Percentiles rank a stretch among this genome's conserved stretches.
These are phyloP conservation scores for Falco columbarius DNA, from an alignment of 2,797 vertebrate genomes.

Conservation along the genomic window DNA sequence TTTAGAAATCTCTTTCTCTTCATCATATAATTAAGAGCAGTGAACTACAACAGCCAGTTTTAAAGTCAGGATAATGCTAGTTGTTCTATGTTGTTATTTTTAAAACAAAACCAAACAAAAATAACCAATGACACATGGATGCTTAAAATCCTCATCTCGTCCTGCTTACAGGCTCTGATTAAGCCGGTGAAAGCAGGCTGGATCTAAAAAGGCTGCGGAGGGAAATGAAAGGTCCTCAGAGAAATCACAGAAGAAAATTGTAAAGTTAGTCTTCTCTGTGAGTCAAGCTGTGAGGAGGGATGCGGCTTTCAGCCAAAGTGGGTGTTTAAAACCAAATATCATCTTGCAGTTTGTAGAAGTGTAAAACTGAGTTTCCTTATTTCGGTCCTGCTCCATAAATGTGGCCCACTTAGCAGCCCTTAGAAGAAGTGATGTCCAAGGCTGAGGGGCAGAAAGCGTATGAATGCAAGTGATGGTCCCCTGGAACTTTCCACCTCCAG, in stretches of 20 bases:
- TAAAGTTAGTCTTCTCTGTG: background rate
- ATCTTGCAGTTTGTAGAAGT: background rate
- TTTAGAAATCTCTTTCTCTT: background rate
- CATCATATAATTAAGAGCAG: constrained; percentile 14
- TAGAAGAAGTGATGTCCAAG: background rate
- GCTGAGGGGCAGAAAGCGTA: fast-evolving
- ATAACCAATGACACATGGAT: background rate
- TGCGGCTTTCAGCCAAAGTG: background rate
- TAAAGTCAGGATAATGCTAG: background rate
- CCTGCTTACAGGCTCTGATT: background rate
- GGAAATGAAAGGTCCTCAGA: background rate
- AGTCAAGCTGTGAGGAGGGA: background rate
- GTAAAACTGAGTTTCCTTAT: background rate
- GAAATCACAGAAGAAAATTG: background rate
- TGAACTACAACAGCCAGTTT: background rate
- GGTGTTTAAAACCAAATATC: background rate
- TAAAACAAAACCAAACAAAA: background rate
- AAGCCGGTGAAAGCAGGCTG: background rate
- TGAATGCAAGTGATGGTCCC: background rate
- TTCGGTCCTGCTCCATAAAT: background rate
- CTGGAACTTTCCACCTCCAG: background rate
- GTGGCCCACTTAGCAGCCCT: background rate
- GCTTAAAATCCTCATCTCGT: background rate
- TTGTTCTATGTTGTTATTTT: background rate
- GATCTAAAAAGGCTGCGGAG: background rate